Percentiles rank a stretch among this genome's conserved stretches.
phyloP scores from a whole-genome alignment of 1,140 invertebrate genomes.

The Drosophila melanogaster region Release_6_plus_ISO1_MT NT_033779.5:20951001-20951500 shows the following conservation, averaged over 20 bases:
- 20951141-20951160: slow-evolving; percentile 61
- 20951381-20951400: no score
- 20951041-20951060: slow-evolving; percentile 69
- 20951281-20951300: slow-evolving; percentile 73
- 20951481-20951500: no score
- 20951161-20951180: slow-evolving; percentile 50
- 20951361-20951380: no score
- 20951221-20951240: slow-evolving; percentile 21
- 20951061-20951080: slow-evolving; percentile 69
- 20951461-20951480: no score
- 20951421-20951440: no score
- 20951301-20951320: slow-evolving; percentile 46
- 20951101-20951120: slow-evolving; percentile 73
- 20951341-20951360: no score
- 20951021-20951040: slow-evolving; percentile 46
- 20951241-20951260: slow-evolving; percentile 55
- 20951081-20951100: slow-evolving; percentile 31
- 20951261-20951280: slow-evolving; percentile 79
- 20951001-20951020: slow-evolving; percentile 18
- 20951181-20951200: slow-evolving; percentile 56
- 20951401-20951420: no score
- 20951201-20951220: slow-evolving; percentile 32
- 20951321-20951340: not conserved
- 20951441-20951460: no score
- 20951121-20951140: slow-evolving; percentile 79